phyloP scores from a whole-genome alignment of 1,140 invertebrate species.

The Eriosoma lanigerum region DNA sequence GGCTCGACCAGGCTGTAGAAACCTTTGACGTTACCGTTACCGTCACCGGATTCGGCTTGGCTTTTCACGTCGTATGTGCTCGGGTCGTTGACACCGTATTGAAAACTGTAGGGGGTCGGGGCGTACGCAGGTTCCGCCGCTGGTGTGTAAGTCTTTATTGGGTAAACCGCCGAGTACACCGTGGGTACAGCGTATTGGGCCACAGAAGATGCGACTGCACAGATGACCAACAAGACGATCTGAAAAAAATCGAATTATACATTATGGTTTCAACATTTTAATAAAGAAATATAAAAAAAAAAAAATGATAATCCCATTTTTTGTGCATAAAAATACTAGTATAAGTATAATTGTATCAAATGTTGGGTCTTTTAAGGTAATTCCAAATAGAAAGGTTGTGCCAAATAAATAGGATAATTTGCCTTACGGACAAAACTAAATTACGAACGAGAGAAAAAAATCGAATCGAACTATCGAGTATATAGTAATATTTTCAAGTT shows the following conservation, averaged over 20 bases:
- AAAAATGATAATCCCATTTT: too few relatives aligned
- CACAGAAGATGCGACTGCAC: constrained; percentile 59
- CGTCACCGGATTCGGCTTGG: constrained; percentile 57
- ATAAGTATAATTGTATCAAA: too few relatives aligned
- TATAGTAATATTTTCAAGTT: too few relatives aligned
- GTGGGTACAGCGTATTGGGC: constrained; percentile 54
- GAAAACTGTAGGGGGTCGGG: constrained; percentile 55
- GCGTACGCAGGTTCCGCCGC: constrained; percentile 1
- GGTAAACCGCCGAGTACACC: constrained; percentile 1
- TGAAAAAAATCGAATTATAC: constrained; percentile 54
- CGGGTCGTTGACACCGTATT: constrained; percentile 55
- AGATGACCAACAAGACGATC: constrained; percentile 59
- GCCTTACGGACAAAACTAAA: too few relatives aligned
- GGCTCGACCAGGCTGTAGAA: constrained; percentile 59
- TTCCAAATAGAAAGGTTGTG: too few relatives aligned
- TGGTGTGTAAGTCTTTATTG: neutral
- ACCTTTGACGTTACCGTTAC: constrained; percentile 56
- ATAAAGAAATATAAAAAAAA: too few relatives aligned
- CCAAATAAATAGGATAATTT: too few relatives aligned
- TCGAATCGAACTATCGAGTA: too few relatives aligned
- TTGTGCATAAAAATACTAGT: too few relatives aligned
- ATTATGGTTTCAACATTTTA: too few relatives aligned
- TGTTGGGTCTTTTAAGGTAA: too few relatives aligned
- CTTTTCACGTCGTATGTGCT: constrained; percentile 57
- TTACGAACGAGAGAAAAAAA: too few relatives aligned